phyloP scores from a whole-genome alignment of 2,113 vertebrate genomes.

The Excalfactoria chinensis region DNA sequence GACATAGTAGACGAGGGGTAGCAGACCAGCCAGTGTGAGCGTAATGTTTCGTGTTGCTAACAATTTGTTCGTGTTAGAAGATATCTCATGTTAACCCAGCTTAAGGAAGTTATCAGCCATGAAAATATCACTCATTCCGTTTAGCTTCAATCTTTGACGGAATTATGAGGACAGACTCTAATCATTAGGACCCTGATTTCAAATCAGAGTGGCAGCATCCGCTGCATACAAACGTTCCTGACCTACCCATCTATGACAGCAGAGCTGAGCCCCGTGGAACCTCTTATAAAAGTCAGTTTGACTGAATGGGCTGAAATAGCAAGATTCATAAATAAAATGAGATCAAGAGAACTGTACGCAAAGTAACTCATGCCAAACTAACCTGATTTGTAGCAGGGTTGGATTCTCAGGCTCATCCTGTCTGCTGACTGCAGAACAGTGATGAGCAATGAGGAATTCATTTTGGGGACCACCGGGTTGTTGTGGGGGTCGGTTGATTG shows the following conservation, averaged over 20 bases:
- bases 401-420: neutral
- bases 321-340: constrained; percentile 32
- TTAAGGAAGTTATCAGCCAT: neutral
- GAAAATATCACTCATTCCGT: neutral
- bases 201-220: neutral
- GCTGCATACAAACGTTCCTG: neutral
- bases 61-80: neutral
- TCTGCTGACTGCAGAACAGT: neutral
- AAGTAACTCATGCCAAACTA: constrained; percentile 28
- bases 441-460: neutral
- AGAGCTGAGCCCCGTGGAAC: constrained; percentile 14
- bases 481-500: neutral
- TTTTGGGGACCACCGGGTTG: neutral
- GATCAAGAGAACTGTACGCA: constrained; percentile 1
- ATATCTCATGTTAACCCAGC: neutral
- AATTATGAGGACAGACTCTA: neutral
- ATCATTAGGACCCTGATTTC: neutral
- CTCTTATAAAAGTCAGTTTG: constrained; percentile 23
- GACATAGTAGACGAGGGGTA: neutral
- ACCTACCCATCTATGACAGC: neutral
- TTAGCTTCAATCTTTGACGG: neutral
- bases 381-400: neutral
- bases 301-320: constrained; percentile 19
- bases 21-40: neutral
- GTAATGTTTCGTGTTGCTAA: neutral